Evolutionary conservation across 2,888 invertebrate genomes (phyloP).

Genomic region (Drosophila barbarae): DNA sequence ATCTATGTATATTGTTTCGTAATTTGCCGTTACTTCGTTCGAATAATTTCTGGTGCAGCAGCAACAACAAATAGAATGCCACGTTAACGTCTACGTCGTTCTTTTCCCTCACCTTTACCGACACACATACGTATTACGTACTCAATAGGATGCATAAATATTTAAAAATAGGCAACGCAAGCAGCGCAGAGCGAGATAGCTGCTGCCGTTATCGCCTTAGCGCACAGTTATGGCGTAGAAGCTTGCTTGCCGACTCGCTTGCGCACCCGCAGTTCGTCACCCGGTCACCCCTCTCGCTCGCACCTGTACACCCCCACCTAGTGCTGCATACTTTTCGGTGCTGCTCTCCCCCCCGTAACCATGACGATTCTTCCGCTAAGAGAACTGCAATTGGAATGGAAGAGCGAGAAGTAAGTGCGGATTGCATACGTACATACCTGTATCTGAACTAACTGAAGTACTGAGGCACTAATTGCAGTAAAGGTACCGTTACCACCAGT

Average conservation of each 20-base stretch:
- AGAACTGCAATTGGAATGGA: neutral
- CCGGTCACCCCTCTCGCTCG: conserved; percentile 20
- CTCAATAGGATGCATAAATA: conserved; percentile 13
- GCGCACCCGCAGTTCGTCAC: conserved; percentile 33
- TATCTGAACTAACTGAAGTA: neutral
- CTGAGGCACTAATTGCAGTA: no score
- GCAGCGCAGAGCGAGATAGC: conserved; percentile 27
- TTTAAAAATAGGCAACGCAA: conserved; percentile 27
- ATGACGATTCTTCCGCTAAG: conserved; percentile 9
- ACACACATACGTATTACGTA: conserved; percentile 9
- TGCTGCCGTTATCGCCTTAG: conserved; percentile 50
- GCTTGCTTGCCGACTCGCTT: conserved; percentile 38
- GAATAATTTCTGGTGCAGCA: conserved; percentile 31
- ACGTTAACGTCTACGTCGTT: conserved; percentile 64
- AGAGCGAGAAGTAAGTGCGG: neutral
- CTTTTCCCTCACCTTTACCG: conserved; percentile 43
- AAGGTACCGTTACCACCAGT: no score
- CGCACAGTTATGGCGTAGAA: conserved; percentile 54
- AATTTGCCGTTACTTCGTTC: conserved; percentile 51
- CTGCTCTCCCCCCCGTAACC: conserved; percentile 14
- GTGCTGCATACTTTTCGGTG: conserved; percentile 58
- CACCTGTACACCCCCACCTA: neutral
- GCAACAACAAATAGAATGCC: conserved; percentile 26
- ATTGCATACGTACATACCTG: no score
- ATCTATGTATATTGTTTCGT: conserved; percentile 56